phyloP scores from a whole-genome alignment of 2,888 invertebrate species.

The Acanthosepion pharaonis region DNA sequence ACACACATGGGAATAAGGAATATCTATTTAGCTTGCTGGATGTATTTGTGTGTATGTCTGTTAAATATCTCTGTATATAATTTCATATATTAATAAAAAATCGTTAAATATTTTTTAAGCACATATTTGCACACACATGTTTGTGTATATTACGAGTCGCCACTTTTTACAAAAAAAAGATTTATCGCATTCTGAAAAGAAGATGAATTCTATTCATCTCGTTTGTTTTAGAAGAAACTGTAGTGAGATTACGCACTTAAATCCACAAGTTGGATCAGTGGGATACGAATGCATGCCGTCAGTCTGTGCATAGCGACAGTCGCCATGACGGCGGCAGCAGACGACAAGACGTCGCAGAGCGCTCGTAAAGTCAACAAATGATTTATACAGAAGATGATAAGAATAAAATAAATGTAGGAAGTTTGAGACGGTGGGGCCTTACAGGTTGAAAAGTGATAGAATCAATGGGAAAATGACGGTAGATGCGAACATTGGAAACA shows the following conservation, averaged over 20 bases:
- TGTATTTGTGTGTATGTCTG: too few relatives aligned
- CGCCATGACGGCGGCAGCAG: not conserved
- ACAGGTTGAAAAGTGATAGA: not conserved
- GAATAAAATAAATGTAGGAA: slow-evolving; percentile 12
- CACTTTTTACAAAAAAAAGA: not conserved
- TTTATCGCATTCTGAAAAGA: not conserved
- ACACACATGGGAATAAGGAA: too few relatives aligned
- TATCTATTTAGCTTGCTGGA: too few relatives aligned
- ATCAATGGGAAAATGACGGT: not conserved
- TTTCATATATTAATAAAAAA: too few relatives aligned
- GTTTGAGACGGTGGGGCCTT: not conserved
- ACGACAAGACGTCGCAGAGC: not conserved
- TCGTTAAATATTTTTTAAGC: too few relatives aligned
- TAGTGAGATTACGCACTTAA: not conserved
- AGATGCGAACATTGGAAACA: too few relatives aligned
- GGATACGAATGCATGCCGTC: not conserved
- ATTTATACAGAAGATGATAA: slow-evolving; percentile 12
- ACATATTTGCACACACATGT: not conserved
- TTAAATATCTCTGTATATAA: too few relatives aligned
- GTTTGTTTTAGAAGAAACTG: not conserved
- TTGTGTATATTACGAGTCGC: not conserved
- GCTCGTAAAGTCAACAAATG: not conserved
- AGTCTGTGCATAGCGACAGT: not conserved
- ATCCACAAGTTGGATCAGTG: not conserved
- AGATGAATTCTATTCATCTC: not conserved